A percentile compares a stretch with the other conserved stretches of the same genome.
phyloP scores from a whole-genome alignment of 1,140 invertebrate genomes.

The Ostrea edulis region DNA sequence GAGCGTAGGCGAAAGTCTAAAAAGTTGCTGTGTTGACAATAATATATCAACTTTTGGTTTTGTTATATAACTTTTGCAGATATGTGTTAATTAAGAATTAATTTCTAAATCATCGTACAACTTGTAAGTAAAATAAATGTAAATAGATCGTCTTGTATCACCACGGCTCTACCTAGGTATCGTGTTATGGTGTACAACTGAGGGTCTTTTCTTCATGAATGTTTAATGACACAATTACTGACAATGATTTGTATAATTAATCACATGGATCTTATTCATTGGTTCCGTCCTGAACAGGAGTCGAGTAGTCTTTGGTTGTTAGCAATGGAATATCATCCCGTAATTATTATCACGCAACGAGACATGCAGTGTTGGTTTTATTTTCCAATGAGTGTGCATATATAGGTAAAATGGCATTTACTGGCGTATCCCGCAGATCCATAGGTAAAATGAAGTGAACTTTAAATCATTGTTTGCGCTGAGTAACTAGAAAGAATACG shows the following conservation, averaged over 20 bases:
- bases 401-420: no score
- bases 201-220: neutral
- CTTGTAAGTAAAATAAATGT: no score
- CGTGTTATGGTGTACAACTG: neutral
- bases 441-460: neutral
- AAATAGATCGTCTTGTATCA: neutral
- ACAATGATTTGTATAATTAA: conserved; percentile 25
- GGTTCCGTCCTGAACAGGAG: neutral
- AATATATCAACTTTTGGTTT: neutral
- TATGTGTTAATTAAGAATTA: no score
- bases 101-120: no score
- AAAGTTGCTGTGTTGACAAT: neutral
- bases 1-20: neutral
- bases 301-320: neutral
- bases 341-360: neutral
- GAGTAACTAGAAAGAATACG: neutral
- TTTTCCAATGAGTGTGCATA: no score
- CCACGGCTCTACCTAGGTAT: neutral
- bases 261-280: neutral
- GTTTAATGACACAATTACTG: conserved; percentile 3
- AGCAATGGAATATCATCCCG: neutral
- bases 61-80: no score
- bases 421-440: neutral
- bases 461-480: neutral
- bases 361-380: neutral